Percentiles rank a stretch among this genome's conserved stretches.
phyloP scores from a whole-genome alignment of 2,888 invertebrate species.

The Lithosia quadra region DNA sequence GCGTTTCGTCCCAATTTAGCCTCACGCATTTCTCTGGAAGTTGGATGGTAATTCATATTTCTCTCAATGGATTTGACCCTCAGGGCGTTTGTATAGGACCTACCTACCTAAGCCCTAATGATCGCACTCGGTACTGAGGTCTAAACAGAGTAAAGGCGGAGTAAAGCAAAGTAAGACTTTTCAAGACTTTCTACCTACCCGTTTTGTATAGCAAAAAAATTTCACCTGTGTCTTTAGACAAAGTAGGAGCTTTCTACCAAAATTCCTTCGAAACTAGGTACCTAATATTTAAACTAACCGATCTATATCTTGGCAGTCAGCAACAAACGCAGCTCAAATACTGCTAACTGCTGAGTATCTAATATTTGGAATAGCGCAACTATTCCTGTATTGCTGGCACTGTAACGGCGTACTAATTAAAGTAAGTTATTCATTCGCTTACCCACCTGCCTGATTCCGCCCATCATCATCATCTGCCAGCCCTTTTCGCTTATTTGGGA shows the following conservation, averaged over 20 bases:
- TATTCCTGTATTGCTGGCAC: conserved; percentile 80
- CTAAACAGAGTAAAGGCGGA: no score
- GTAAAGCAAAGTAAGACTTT: no score
- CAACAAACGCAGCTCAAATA: conserved; percentile 68
- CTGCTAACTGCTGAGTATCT: conserved; percentile 75
- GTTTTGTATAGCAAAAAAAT: no score
- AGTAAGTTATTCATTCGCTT: conserved; percentile 54
- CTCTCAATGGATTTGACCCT: background rate
- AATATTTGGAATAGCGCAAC: conserved; percentile 74
- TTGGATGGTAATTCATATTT: background rate
- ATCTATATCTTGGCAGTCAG: conserved; percentile 57
- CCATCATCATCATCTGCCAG: background rate
- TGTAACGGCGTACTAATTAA: conserved; percentile 74
- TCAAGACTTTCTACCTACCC: no score
- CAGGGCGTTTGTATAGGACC: background rate
- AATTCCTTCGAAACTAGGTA: background rate
- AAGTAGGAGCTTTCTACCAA: no score
- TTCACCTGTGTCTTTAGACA: no score
- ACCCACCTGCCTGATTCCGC: background rate
- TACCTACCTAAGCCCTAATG: background rate
- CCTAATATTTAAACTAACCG: background rate
- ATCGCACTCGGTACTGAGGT: background rate
- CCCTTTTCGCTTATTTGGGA: background rate
- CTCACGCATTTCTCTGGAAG: background rate
- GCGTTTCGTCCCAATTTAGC: background rate